These are phyloP conservation scores for Trachythela sp. DNA, from an alignment of 64 coral and sea anemone species.

Conservation along the genomic window DNA sequence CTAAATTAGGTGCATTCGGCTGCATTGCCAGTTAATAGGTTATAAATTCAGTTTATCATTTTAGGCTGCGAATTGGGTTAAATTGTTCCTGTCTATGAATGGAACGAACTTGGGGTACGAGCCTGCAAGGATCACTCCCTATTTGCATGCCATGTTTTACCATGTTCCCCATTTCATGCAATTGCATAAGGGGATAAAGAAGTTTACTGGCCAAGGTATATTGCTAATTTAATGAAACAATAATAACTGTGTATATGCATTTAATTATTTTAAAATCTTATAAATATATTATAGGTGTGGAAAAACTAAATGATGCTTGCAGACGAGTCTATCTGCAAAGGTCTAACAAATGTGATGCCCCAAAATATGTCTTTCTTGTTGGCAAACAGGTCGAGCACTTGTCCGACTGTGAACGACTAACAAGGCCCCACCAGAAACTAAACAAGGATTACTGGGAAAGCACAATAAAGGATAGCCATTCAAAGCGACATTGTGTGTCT, in stretches of 20 bases:
- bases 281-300: not conserved
- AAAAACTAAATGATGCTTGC: slow-evolving; percentile 14
- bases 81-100: not conserved
- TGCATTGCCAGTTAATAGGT: no score
- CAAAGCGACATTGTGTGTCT: not conserved
- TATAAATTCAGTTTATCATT: not conserved
- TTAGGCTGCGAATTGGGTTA: slow-evolving; percentile 2
- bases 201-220: slow-evolving; percentile 17
- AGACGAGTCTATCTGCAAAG: not conserved
- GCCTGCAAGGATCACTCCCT: not conserved
- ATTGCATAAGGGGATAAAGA: slow-evolving; percentile 7
- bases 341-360: slow-evolving; percentile 7
- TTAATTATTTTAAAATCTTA: not conserved
- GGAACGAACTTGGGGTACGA: not conserved
- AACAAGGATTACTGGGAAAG: slow-evolving; percentile 10
- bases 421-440: not conserved
- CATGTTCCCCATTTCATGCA: not conserved
- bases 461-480: not conserved
- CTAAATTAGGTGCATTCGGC: no score
- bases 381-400: not conserved
- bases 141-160: not conserved
- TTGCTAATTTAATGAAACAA: not conserved
- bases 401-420: not conserved
- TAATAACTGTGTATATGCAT: not conserved
- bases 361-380: not conserved